Conservation (phyloP, 2,797 vertebrate genomes). For the Chiloscyllium punctatum region DNA sequence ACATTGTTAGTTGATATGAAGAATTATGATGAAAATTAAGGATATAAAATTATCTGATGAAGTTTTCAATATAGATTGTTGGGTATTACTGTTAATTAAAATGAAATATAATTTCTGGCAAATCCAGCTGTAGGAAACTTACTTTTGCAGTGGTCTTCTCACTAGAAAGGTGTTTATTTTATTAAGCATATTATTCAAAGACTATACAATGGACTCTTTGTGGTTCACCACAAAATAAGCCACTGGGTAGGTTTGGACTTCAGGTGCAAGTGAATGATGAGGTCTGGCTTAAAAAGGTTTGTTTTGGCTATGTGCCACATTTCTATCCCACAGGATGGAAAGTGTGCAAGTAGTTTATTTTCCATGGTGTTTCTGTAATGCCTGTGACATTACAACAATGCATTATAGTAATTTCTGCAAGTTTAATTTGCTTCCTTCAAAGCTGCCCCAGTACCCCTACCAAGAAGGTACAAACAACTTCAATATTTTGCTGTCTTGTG, state of each 20-base stretch:
- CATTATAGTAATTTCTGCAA: not conserved
- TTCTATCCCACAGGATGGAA: slow-evolving; percentile 5
- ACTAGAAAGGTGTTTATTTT: not conserved
- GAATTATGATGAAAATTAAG: not conserved
- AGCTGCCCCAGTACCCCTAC: too few species aligned
- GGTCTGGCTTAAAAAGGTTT: not conserved
- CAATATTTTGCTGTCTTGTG: not conserved
- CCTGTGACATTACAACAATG: not conserved
- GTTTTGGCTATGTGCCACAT: not conserved
- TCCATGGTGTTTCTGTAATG: not conserved
- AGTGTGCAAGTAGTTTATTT: not conserved
- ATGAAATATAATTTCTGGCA: not conserved
- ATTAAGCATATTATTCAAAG: not conserved
- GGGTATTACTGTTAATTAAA: not conserved
- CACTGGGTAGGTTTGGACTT: not conserved
- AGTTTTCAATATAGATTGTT: not conserved
- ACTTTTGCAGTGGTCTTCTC: not conserved
- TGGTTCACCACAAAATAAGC: slow-evolving; percentile 14
- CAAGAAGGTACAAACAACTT: not conserved
- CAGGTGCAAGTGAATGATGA: slow-evolving; percentile 31
- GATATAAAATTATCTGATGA: not conserved
- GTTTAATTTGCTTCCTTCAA: not conserved
- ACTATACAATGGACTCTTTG: slow-evolving; percentile 25
- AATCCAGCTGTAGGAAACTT: not conserved
- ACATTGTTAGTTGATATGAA: not conserved